Conservation (phyloP, 1,140 invertebrate genomes). For the Neodiprion fabricii region DNA sequence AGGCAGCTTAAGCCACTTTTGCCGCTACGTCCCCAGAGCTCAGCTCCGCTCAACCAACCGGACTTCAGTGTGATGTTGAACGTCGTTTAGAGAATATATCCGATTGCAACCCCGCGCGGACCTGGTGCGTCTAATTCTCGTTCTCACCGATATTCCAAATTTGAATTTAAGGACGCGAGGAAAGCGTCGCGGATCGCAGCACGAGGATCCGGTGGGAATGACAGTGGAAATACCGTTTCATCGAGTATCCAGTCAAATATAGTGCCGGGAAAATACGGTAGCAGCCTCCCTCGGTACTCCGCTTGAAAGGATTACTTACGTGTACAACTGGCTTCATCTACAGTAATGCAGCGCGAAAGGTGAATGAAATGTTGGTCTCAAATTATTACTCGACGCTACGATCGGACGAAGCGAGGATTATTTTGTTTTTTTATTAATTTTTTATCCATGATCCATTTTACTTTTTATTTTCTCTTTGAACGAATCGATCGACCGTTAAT, state of each 20-base stretch:
- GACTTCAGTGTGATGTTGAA: constrained; percentile 4
- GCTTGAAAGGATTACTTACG: neutral
- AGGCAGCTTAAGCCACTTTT: neutral
- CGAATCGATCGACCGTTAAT: too few relatives aligned
- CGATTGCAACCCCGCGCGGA: constrained; percentile 13
- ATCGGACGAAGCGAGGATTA: too few relatives aligned
- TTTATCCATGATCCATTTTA: too few relatives aligned
- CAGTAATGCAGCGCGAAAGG: neutral
- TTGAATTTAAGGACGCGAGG: too few relatives aligned
- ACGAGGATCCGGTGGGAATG: too few relatives aligned
- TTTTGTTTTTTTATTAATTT: too few relatives aligned
- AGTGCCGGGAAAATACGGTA: neutral
- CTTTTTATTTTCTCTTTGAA: too few relatives aligned
- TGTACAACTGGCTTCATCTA: neutral
- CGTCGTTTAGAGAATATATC: neutral
- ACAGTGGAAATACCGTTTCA: too few relatives aligned
- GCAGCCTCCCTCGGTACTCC: neutral
- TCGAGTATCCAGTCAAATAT: neutral
- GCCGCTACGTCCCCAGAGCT: neutral
- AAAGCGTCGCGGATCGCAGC: too few relatives aligned
- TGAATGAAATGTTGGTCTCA: neutral
- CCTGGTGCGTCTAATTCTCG: constrained; percentile 20
- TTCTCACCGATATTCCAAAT: neutral
- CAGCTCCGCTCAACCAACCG: neutral
- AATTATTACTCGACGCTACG: too few relatives aligned